A percentile compares a stretch with the other conserved stretches of the same genome.
Conservation (phyloP, 2,888 invertebrate genomes). For the Aplocera efformata region DNA sequence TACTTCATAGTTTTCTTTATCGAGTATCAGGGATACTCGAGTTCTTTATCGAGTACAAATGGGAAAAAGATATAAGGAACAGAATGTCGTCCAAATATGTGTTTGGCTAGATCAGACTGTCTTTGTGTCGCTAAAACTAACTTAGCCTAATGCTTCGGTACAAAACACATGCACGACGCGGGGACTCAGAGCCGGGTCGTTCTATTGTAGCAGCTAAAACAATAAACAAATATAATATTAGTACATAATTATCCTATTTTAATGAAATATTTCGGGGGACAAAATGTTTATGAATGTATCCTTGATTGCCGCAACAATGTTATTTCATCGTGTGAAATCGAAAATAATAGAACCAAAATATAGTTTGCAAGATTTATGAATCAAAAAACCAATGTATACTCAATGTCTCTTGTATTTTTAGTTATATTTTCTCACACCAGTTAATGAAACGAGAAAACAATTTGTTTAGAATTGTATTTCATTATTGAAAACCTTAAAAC, state of each 20-base stretch:
- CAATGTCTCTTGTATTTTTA: too few relatives aligned
- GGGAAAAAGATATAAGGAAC: slow-evolving; percentile 33
- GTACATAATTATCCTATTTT: slow-evolving; percentile 5
- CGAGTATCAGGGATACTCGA: too few relatives aligned
- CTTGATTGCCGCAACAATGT: not conserved
- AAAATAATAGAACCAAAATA: too few relatives aligned
- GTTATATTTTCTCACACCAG: too few relatives aligned
- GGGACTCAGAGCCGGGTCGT: slow-evolving; percentile 86
- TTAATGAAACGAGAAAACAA: too few relatives aligned
- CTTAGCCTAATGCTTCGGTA: slow-evolving; percentile 43
- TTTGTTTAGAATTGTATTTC: too few relatives aligned
- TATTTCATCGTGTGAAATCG: too few relatives aligned
- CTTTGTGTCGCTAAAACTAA: slow-evolving; percentile 45
- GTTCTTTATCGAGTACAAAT: too few relatives aligned
- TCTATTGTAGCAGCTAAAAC: slow-evolving; percentile 90
- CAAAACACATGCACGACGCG: slow-evolving; percentile 63
- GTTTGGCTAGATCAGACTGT: slow-evolving; percentile 47
- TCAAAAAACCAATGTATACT: too few relatives aligned
- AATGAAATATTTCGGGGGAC: not conserved
- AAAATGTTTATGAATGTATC: not conserved
- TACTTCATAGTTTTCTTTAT: too few relatives aligned
- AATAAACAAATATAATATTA: slow-evolving; percentile 42
- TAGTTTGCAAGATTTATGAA: too few relatives aligned
- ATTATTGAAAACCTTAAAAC: too few relatives aligned
- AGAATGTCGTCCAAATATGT: slow-evolving; percentile 25